Percentiles rank a stretch among this genome's conserved stretches.
Evolutionary conservation across 2,797 vertebrate species (phyloP).

Genomic region (Clarias pachynema): DNA sequence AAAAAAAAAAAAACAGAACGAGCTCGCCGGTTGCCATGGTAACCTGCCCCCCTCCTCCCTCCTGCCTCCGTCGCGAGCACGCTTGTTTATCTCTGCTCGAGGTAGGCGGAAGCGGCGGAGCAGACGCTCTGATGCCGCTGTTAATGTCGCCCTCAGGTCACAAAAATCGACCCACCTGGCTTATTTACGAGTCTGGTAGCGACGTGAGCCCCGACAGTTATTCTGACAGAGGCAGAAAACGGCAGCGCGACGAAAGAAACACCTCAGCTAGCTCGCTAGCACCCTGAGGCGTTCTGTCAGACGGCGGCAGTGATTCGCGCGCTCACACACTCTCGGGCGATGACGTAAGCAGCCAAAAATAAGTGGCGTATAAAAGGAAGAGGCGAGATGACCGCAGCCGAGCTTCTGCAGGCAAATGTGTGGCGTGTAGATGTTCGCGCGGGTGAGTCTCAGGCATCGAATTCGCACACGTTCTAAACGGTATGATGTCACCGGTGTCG

Average conservation of each 20-base stretch:
- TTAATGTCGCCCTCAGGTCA: constrained; percentile 48
- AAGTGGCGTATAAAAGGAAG: constrained; percentile 61
- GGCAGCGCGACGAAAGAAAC: constrained; percentile 10
- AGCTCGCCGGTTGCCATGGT: constrained; percentile 78
- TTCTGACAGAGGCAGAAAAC: constrained; percentile 32
- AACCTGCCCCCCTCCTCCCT: constrained; percentile 68
- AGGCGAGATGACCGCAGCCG: constrained; percentile 65
- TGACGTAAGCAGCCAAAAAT: constrained; percentile 56
- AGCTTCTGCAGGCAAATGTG: constrained; percentile 59
- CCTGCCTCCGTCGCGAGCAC: constrained; percentile 68
- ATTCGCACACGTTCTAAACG: constrained; percentile 45
- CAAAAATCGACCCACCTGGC: constrained; percentile 14
- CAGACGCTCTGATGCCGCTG: constrained; percentile 49
- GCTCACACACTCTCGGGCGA: neutral
- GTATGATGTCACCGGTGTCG: constrained; percentile 46
- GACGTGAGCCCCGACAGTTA: constrained; percentile 27
- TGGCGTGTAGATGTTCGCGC: constrained; percentile 69
- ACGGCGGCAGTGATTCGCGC: constrained; percentile 32
- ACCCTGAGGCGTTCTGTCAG: constrained; percentile 40
- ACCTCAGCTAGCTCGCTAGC: constrained; percentile 1
- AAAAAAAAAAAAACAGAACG: constrained; percentile 55
- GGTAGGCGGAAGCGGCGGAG: constrained; percentile 48
- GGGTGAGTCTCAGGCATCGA: constrained; percentile 48
- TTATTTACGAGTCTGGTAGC: constrained; percentile 21
- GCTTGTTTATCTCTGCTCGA: constrained; percentile 79